These are phyloP conservation scores for Coendou prehensilis DNA, from an alignment of 2,797 vertebrate genomes.

Conservation along the genomic window DNA sequence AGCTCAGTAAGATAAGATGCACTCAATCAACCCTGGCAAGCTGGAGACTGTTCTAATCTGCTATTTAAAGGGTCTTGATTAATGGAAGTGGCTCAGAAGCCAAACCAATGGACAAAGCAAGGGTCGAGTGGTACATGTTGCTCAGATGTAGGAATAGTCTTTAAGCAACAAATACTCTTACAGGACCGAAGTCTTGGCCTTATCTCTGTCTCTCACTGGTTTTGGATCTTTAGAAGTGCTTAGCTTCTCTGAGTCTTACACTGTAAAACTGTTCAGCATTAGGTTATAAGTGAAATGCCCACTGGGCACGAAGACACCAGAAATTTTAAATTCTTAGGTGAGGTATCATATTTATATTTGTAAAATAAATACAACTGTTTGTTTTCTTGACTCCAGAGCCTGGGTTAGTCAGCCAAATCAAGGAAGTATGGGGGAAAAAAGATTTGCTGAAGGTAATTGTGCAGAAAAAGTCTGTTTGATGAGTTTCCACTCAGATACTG, in stretches of 20 bases:
- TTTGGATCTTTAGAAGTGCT: neutral
- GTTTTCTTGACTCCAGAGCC: neutral
- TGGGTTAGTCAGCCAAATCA: neutral
- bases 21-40: neutral
- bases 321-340: neutral
- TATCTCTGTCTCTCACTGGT: neutral
- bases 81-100: neutral
- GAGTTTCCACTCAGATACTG: neutral
- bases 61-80: neutral
- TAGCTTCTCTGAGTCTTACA: neutral
- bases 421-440: neutral
- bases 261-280: neutral
- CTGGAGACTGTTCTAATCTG: neutral
- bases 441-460: neutral
- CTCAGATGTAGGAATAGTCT: neutral
- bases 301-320: neutral
- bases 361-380: neutral
- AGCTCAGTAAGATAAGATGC: neutral
- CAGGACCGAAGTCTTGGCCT: neutral
- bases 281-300: neutral
- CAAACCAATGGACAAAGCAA: neutral
- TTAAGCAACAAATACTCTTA: neutral
- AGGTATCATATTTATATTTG: neutral
- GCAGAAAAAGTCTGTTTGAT: neutral
- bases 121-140: neutral